Percentiles rank a stretch among this genome's conserved stretches.
phyloP scores from a whole-genome alignment of 2,797 vertebrate species.

The Alexandromys oeconomus region DNA sequence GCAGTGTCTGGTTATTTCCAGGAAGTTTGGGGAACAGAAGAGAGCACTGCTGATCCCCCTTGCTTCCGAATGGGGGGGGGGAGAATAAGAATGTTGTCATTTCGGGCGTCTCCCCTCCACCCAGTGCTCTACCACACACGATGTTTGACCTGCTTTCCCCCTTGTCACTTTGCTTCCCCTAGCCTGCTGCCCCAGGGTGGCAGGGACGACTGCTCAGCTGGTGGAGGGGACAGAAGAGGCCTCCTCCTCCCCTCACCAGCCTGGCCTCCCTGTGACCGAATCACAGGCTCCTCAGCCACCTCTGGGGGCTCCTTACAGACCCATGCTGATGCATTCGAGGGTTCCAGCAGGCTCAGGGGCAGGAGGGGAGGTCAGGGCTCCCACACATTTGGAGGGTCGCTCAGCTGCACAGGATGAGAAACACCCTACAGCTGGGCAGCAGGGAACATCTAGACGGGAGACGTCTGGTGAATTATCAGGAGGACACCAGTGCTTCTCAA shows the following conservation, averaged over 20 bases:
- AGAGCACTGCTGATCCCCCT: not conserved
- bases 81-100: not conserved
- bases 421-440: not conserved
- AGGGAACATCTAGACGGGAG: not conserved
- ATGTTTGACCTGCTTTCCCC: slow-evolving; percentile 28
- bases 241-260: not conserved
- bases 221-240: not conserved
- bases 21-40: slow-evolving; percentile 32
- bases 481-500: not conserved
- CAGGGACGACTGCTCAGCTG: not conserved
- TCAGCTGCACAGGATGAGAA: not conserved
- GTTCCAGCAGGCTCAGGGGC: not conserved
- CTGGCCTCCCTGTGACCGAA: not conserved
- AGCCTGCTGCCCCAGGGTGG: not conserved
- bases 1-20: slow-evolving; percentile 33
- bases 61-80: not conserved
- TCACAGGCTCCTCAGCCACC: not conserved
- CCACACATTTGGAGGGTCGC: not conserved
- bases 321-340: not conserved
- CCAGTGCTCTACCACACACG: not conserved
- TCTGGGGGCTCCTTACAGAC: not conserved
- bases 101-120: not conserved
- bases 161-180: not conserved
- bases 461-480: not conserved
- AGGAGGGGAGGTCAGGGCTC: not conserved